Percentiles rank a stretch among this genome's conserved stretches.
Conservation (phyloP, 2,113 vertebrate species). For the Taurulus bubalis region DNA sequence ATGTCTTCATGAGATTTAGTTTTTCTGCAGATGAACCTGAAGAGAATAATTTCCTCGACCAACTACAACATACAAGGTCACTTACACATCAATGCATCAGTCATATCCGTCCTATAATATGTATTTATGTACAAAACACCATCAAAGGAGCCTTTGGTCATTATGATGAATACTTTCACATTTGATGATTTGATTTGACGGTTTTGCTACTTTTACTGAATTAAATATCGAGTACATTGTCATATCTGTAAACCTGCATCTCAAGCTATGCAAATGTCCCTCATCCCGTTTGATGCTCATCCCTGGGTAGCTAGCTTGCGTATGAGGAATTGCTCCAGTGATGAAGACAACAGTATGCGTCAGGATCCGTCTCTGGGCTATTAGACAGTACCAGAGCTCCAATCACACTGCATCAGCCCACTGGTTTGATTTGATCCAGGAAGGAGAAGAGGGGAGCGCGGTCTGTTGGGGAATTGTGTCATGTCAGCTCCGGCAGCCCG, state of each 20-base stretch:
- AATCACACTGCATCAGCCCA: constrained; percentile 64
- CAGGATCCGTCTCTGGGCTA: constrained; percentile 60
- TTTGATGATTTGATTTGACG: no score
- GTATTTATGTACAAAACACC: not conserved
- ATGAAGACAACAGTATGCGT: constrained; percentile 62
- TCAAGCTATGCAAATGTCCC: not conserved
- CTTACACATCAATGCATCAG: no score
- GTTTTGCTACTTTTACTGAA: not conserved
- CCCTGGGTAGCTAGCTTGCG: constrained; percentile 34
- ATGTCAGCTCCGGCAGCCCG: constrained; percentile 53
- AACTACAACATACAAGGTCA: not conserved
- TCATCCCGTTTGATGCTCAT: constrained; percentile 16
- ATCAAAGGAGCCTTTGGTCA: not conserved
- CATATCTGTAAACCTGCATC: constrained; percentile 16
- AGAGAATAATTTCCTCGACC: not conserved
- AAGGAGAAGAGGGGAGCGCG: constrained; percentile 21
- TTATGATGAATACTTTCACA: not conserved
- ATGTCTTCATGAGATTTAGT: not conserved
- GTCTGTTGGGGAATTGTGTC: constrained; percentile 65
- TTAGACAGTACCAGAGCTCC: constrained; percentile 59
- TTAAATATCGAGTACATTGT: not conserved
- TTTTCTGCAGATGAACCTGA: not conserved
- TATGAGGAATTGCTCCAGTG: constrained; percentile 44
- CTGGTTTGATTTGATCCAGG: constrained; percentile 67
- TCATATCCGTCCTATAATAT: no score